A percentile compares a stretch with the other conserved stretches of the same genome.
phyloP scores from a whole-genome alignment of 2,797 vertebrate species.

The Astyanax mexicanus region DNA sequence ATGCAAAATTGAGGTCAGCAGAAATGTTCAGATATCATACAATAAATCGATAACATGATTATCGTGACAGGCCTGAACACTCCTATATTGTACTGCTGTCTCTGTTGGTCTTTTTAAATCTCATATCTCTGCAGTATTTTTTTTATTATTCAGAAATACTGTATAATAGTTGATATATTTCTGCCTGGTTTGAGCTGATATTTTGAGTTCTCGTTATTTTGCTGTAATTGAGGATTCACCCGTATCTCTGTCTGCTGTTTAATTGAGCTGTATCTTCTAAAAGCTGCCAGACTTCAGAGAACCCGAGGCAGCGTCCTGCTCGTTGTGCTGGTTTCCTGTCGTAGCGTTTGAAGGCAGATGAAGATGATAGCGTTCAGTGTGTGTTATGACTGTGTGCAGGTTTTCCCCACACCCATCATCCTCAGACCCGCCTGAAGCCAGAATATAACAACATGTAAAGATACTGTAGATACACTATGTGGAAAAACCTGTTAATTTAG shows the following conservation, averaged over 20 bases:
- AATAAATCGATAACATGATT: too few species aligned
- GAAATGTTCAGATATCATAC: too few species aligned
- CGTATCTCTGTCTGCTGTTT: neutral
- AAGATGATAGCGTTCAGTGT: neutral
- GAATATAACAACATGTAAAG: neutral
- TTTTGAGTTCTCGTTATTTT: too few species aligned
- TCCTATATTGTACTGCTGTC: too few species aligned
- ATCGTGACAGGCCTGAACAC: too few species aligned
- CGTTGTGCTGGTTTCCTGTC: conserved; percentile 11
- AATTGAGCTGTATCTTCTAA: neutral
- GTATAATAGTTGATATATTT: too few species aligned
- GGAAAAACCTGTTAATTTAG: too few species aligned
- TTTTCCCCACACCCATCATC: conserved; percentile 69
- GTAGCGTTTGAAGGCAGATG: neutral
- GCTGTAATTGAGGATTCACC: neutral
- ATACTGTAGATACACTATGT: neutral
- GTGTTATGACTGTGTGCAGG: conserved; percentile 61
- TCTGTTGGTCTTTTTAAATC: too few species aligned
- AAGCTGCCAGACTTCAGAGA: neutral
- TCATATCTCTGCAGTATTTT: too few species aligned
- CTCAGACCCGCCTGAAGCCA: neutral
- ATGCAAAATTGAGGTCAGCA: too few species aligned
- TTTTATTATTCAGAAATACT: too few species aligned
- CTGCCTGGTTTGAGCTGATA: neutral
- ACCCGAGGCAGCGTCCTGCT: neutral